These are phyloP conservation scores for Eurois occulta DNA, from an alignment of 2,888 invertebrate genomes.

Conservation along the genomic window DNA sequence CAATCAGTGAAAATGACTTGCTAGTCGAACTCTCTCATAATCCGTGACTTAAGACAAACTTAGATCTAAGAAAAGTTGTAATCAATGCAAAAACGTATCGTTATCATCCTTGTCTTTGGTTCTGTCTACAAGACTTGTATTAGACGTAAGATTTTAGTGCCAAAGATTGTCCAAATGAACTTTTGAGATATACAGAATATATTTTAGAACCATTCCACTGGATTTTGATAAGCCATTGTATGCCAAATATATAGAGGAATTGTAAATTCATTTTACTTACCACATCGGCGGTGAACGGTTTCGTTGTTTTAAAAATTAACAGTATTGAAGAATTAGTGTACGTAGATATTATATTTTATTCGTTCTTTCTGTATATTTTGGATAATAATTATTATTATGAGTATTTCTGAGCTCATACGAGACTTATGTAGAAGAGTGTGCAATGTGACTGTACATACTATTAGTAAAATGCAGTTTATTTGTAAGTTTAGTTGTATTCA, in stretches of 20 bases:
- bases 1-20: conserved; percentile 78
- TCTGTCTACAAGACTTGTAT: conserved; percentile 78
- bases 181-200: conserved; percentile 81
- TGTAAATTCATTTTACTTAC: conserved; percentile 66
- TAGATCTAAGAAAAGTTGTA: conserved; percentile 71
- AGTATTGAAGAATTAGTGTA: conserved; percentile 75
- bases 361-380: conserved; percentile 79
- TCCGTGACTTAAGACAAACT: conserved; percentile 77
- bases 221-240: conserved; percentile 83
- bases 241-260: conserved; percentile 82
- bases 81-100: conserved; percentile 75
- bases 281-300: conserved; percentile 64
- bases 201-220: conserved; percentile 85
- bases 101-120: conserved; percentile 80
- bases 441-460: conserved; percentile 85
- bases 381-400: conserved; percentile 60
- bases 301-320: conserved; percentile 68
- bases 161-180: conserved; percentile 90
- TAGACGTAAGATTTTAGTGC: conserved; percentile 88
- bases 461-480: conserved; percentile 78
- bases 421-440: conserved; percentile 76
- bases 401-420: conserved; percentile 68
- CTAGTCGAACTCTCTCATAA: conserved; percentile 82
- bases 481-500: conserved; percentile 71
- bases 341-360: conserved; percentile 66